These are phyloP conservation scores for Bombus vancouverensis DNA, from an alignment of 1,140 invertebrate species.

Conservation along the genomic window DNA sequence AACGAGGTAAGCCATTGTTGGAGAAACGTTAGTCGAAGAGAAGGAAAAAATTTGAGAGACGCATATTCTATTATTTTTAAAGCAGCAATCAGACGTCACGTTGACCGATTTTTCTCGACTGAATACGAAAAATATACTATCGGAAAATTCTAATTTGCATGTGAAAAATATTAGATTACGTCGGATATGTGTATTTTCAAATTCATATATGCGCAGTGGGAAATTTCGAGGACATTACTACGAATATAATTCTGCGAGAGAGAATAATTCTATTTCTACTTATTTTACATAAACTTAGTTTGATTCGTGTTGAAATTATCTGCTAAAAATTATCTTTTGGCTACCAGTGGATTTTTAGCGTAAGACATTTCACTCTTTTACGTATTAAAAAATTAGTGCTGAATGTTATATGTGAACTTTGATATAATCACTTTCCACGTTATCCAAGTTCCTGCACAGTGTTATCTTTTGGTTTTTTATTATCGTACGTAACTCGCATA, in stretches of 20 bases:
- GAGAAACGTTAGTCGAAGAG: not conserved
- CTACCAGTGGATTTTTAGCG: not conserved
- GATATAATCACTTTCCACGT: not conserved
- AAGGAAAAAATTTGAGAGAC: not conserved
- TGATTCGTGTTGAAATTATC: not conserved
- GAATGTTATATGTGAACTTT: not conserved
- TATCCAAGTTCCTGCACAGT: not conserved
- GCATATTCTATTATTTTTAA: not conserved
- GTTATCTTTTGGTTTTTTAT: not conserved
- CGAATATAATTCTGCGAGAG: no score
- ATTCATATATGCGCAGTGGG: not conserved
- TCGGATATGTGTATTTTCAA: not conserved
- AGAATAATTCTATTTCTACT: not conserved
- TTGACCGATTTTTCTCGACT: not conserved
- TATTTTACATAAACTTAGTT: not conserved
- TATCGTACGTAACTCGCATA: not conserved
- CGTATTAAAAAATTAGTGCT: not conserved
- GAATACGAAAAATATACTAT: not conserved
- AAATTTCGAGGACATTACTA: not conserved
- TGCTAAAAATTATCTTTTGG: not conserved
- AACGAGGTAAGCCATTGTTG: conserved; percentile 72
- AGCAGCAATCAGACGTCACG: not conserved
- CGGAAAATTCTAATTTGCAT: not conserved
- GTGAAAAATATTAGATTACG: not conserved
- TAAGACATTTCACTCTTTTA: not conserved